Percentiles rank a stretch among this genome's conserved stretches.
Evolutionary conservation across 2,797 vertebrate species (phyloP).

Genomic region (Xenopus petersii): DNA sequence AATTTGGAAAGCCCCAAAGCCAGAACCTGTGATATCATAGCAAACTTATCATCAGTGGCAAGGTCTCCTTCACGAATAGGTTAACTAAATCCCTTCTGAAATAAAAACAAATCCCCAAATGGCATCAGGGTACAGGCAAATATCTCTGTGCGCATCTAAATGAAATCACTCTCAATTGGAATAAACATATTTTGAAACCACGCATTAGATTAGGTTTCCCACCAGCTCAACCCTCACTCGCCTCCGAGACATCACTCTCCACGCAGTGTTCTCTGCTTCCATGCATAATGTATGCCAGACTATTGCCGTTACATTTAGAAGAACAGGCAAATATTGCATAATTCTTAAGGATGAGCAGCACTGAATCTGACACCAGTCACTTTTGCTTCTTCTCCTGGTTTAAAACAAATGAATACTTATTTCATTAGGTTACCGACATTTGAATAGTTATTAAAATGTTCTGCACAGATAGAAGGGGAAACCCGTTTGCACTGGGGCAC

Average conservation of each 20-base stretch:
- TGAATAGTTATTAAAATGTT: constrained; percentile 28
- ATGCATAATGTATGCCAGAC: constrained; percentile 39
- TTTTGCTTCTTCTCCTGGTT: constrained; percentile 15
- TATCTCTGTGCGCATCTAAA: background rate
- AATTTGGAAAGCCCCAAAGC: too few species aligned
- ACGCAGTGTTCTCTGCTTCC: background rate
- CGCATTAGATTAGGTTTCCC: background rate
- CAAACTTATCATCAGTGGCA: too few species aligned
- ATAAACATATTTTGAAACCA: background rate
- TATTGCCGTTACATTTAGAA: constrained; percentile 35
- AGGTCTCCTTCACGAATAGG: too few species aligned
- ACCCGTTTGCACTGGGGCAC: constrained; percentile 10
- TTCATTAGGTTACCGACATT: constrained; percentile 12
- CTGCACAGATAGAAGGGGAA: background rate
- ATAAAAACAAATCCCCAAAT: background rate
- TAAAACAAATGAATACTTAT: constrained; percentile 25
- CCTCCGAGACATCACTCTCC: background rate
- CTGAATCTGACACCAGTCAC: constrained; percentile 38
- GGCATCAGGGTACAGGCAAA: background rate
- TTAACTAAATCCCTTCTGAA: background rate
- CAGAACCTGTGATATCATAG: too few species aligned
- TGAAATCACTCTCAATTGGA: constrained; percentile 16
- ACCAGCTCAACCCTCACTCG: background rate
- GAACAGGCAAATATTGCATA: constrained; percentile 37
- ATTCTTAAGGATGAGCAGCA: constrained; percentile 20